These are phyloP conservation scores for Perdita meconis DNA, from an alignment of 2,888 invertebrate species.

Conservation along the genomic window DNA sequence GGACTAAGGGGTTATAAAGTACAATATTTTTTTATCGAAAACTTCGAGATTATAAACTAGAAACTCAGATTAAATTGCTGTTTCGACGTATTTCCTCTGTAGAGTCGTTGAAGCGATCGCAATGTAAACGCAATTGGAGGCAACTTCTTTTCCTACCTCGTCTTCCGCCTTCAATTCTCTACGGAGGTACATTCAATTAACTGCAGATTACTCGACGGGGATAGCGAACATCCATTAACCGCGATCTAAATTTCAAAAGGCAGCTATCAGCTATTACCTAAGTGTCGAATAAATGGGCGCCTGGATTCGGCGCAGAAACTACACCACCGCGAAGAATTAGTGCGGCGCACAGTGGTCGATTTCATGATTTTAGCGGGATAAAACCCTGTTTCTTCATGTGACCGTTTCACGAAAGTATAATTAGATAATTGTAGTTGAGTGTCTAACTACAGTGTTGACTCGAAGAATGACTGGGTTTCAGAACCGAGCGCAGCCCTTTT, in stretches of 20 bases:
- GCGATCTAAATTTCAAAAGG: slow-evolving; percentile 33
- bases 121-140: slow-evolving; percentile 23
- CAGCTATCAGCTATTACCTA: slow-evolving; percentile 9
- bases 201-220: slow-evolving; percentile 30
- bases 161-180: slow-evolving; percentile 30
- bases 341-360: too few relatives aligned
- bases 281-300: slow-evolving; percentile 21
- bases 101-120: slow-evolving; percentile 26
- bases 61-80: slow-evolving; percentile 16
- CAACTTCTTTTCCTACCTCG: slow-evolving; percentile 13
- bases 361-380: too few relatives aligned
- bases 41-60: neutral
- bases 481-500: too few relatives aligned
- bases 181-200: slow-evolving; percentile 41
- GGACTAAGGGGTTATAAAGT: too few relatives aligned
- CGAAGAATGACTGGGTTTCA: too few relatives aligned
- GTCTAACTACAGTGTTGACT: too few relatives aligned
- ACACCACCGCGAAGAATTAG: too few relatives aligned
- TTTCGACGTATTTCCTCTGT: neutral
- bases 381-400: too few relatives aligned
- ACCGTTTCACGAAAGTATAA: too few relatives aligned
- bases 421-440: too few relatives aligned
- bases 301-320: neutral
- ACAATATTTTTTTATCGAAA: too few relatives aligned
- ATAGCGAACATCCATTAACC: slow-evolving; percentile 35